Base-by-base conservation (phyloP, 2,888 invertebrate genomes). In the Tetragonula carbonaria region DNA sequence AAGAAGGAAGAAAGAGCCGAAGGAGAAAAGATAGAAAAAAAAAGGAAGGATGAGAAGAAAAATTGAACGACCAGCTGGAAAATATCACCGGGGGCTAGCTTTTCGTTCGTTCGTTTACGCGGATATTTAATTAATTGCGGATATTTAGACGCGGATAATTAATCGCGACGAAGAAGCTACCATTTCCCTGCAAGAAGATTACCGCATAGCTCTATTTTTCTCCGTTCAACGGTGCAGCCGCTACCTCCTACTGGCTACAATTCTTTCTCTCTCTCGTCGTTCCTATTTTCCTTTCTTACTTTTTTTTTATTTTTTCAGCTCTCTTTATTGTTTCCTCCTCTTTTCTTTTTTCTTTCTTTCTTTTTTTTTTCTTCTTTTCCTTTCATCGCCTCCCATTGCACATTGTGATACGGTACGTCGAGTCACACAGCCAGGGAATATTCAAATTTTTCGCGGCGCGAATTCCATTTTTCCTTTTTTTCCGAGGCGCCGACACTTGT, bases 131-230 rank as follows among this genome's bases (percentile, higher is more conserved):
- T 23, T 23, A 23, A 23, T 23, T 23, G 23, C 23, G 23, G 23
- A 23, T 23, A 23, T 23, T 23, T 23, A 23, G 23, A n/a, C n/a
- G n/a, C n/a, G 28, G 0, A 28, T 28, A 28, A 28, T 28, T 13
- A 28, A 28, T 28, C 13, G 5, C 57, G 45, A 2, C 33, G 55
- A 65, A 50, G n/a, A 63, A 45, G 18, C 8, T 11, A 14, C 45
- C 62, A 28, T 53, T 76, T 76, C 50, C 50, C 23, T 50, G 4
- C n/a, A n/a, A n/a, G 14, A 63, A 55, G 38, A 70, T 79, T 53
- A 53, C 59, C 33, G 68, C 38, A n/a, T 66, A 33, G 55, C 33
- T 53, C 50, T 55, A 70, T 68, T 70, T 76, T 76, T n/a, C 75
- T 16, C 28, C 59, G 18, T 51, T 28, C 28, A 21, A 66, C 65